Evolutionary conservation across 1,140 invertebrate species (phyloP).

Genomic region (Yoshiicerus persimilis): DNA sequence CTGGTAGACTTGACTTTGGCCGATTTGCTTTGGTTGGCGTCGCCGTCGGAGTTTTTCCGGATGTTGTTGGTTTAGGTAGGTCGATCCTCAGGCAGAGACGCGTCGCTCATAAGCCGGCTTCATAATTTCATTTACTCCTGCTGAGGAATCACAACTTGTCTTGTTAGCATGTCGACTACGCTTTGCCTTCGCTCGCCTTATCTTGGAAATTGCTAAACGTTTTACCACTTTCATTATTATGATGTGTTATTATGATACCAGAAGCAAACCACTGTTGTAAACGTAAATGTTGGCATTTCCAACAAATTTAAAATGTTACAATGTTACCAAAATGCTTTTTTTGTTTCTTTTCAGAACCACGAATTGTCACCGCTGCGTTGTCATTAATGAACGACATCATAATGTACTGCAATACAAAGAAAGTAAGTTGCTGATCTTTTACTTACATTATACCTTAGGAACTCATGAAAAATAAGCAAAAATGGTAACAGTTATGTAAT

Average conservation of each 20-base stretch:
- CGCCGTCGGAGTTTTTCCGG: background rate
- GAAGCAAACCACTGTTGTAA: no score
- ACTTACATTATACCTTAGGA: background rate
- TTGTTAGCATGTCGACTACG: background rate
- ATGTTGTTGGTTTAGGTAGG: background rate
- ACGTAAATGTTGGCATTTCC: no score
- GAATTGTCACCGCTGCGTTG: conserved; percentile 49
- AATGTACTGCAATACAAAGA: conserved; percentile 53
- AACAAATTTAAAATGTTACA: background rate
- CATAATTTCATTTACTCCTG: background rate
- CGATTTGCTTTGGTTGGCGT: background rate
- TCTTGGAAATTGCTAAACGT: no score
- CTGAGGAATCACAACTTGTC: background rate
- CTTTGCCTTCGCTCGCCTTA: background rate
- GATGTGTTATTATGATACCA: no score
- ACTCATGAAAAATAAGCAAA: background rate
- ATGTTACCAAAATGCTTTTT: background rate
- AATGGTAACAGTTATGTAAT: background rate
- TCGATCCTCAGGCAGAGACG: background rate
- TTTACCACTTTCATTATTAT: no score
- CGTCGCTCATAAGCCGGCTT: background rate
- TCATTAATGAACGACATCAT: conserved; percentile 50
- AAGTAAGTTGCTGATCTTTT: conserved; percentile 48
- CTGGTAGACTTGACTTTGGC: background rate
- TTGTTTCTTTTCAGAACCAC: background rate